Conservation (phyloP, 2,797 vertebrate species). For the Poliocrania exsul region DNA sequence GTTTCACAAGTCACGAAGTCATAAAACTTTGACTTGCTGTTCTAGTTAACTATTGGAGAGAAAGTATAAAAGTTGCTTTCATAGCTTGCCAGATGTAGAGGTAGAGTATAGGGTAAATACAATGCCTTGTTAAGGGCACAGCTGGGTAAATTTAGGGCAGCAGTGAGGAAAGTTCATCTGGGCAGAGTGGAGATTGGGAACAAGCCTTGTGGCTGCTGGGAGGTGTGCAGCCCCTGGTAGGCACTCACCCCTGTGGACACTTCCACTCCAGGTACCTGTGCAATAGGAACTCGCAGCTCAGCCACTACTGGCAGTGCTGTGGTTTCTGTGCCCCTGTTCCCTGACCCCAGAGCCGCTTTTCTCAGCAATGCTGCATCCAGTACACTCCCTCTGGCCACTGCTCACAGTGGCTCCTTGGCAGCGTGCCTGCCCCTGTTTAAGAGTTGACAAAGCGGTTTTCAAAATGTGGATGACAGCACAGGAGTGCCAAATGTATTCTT, state of each 20-base stretch:
- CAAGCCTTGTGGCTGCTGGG: neutral
- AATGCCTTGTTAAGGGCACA: neutral
- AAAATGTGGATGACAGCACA: fast-evolving
- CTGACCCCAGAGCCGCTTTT: neutral
- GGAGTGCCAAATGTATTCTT: neutral
- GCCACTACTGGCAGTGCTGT: neutral
- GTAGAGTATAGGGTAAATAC: neutral
- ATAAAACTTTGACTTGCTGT: neutral
- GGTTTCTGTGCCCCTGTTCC: neutral
- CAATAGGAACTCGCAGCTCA: neutral
- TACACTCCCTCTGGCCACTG: neutral
- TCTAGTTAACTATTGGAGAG: neutral
- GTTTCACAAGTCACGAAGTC: neutral
- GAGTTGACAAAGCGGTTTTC: neutral
- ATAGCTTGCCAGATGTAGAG: neutral
- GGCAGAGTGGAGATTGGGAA: neutral
- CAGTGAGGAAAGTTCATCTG: neutral
- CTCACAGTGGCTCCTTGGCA: neutral
- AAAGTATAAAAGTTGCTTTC: neutral
- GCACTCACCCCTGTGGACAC: fast-evolving
- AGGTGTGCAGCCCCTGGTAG: neutral
- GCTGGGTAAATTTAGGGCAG: neutral
- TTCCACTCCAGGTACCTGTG: neutral
- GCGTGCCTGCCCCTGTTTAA: fast-evolving
- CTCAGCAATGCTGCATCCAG: fast-evolving